Evolutionary conservation across 1,140 invertebrate genomes (phyloP).

Genomic region (Hetaerina americana): DNA sequence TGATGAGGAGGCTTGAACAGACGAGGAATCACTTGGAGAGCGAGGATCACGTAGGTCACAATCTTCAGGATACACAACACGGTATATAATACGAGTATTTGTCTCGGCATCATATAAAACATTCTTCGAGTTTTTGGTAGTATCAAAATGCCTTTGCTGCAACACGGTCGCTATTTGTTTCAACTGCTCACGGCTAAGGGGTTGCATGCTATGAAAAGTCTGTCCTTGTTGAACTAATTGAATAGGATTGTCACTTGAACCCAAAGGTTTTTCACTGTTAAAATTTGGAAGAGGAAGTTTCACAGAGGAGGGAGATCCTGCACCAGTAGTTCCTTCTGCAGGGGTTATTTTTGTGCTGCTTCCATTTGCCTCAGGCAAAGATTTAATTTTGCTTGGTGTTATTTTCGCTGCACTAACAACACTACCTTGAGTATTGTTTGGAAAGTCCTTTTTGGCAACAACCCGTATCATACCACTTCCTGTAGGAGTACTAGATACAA

Average conservation of each 20-base stretch:
- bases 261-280: slow-evolving; percentile 27
- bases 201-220: slow-evolving; percentile 37
- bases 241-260: slow-evolving; percentile 47
- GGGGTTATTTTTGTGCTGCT: background rate
- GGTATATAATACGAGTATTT: slow-evolving; percentile 45
- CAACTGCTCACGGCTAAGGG: slow-evolving; percentile 40
- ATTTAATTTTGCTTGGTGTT: background rate
- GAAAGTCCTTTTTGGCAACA: background rate
- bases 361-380: background rate
- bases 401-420: background rate
- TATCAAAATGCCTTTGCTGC: slow-evolving; percentile 33
- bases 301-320: background rate
- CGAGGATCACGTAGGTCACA: background rate
- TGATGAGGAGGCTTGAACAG: background rate
- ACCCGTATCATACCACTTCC: background rate
- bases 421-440: background rate
- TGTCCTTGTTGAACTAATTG: slow-evolving; percentile 47
- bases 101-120: slow-evolving; percentile 39
- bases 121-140: slow-evolving; percentile 31
- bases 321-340: background rate
- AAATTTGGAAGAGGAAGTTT: background rate
- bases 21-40: background rate
- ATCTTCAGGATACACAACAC: slow-evolving; percentile 32
- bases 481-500: slow-evolving; percentile 2
- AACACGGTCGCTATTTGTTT: slow-evolving; percentile 47